These are phyloP conservation scores for Enteromius viviparus DNA, from an alignment of 2,797 vertebrate genomes.

Conservation along the genomic window DNA sequence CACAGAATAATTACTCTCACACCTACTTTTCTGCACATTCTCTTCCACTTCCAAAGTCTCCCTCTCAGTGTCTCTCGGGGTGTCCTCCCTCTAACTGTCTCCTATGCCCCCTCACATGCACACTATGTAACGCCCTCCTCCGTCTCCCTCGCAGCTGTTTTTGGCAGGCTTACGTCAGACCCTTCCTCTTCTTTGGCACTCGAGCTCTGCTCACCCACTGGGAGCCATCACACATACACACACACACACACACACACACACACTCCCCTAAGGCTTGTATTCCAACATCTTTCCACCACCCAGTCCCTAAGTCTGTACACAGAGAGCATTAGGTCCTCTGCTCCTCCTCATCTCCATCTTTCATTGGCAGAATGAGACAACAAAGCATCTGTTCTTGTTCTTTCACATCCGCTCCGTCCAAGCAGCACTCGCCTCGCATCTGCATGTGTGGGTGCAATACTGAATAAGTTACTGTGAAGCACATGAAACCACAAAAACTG, in stretches of 20 bases:
- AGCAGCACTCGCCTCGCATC: slow-evolving; percentile 18
- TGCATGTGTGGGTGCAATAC: slow-evolving; percentile 31
- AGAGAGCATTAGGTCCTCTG: slow-evolving; percentile 42
- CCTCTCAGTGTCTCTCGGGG: slow-evolving; percentile 60
- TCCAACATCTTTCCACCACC: slow-evolving; percentile 38
- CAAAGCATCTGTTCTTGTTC: slow-evolving; percentile 70
- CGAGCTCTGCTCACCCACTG: slow-evolving; percentile 64
- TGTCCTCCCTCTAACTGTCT: slow-evolving; percentile 63
- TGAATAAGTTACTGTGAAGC: slow-evolving; percentile 27
- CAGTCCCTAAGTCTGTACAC: slow-evolving; percentile 31
- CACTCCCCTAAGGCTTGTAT: slow-evolving; percentile 26
- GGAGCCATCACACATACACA: slow-evolving; percentile 54
- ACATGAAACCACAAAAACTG: slow-evolving; percentile 7
- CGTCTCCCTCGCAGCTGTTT: slow-evolving; percentile 77
- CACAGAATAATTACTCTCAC: slow-evolving; percentile 24
- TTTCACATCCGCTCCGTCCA: slow-evolving; percentile 46
- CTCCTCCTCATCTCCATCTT: slow-evolving; percentile 49
- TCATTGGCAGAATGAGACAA: slow-evolving; percentile 68
- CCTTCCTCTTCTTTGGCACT: slow-evolving; percentile 74
- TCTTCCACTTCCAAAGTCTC: slow-evolving; percentile 42
- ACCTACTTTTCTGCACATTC: slow-evolving; percentile 42
- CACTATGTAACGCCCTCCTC: slow-evolving; percentile 62
- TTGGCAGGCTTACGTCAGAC: slow-evolving; percentile 75
- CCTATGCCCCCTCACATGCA: slow-evolving; percentile 56
- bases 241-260: slow-evolving; percentile 22